Conservation (phyloP, 1,140 invertebrate genomes). For the Drosophila bipectinata region DNA sequence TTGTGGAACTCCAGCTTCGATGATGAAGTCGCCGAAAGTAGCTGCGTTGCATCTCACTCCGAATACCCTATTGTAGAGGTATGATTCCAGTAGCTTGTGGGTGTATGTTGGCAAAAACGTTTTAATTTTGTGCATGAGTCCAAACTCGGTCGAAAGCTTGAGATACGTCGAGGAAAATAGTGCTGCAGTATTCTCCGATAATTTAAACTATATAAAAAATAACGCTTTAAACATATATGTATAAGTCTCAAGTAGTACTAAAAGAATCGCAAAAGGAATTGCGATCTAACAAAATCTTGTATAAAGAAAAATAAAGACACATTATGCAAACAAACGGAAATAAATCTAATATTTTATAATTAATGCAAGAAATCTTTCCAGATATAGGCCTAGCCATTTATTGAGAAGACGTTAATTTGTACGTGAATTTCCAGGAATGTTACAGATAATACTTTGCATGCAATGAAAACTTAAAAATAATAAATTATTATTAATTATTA, state of each 20-base stretch:
- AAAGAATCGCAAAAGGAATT: background rate
- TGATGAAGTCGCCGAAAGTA: too few species aligned
- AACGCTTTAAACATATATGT: background rate
- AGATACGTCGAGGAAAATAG: too few species aligned
- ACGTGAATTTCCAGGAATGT: constrained; percentile 11
- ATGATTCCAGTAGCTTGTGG: too few species aligned
- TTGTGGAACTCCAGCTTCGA: too few species aligned
- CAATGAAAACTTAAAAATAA: constrained; percentile 14
- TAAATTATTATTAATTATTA: background rate
- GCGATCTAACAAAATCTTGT: background rate
- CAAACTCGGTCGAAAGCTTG: too few species aligned
- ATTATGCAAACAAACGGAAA: constrained; percentile 7
- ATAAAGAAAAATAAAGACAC: constrained; percentile 7
- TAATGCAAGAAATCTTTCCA: constrained; percentile 11
- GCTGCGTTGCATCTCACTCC: too few species aligned
- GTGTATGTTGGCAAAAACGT: too few species aligned
- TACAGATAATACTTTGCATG: constrained; percentile 17
- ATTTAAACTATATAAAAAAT: constrained; percentile 8
- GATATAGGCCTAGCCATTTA: constrained; percentile 9
- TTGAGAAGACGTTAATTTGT: constrained; percentile 7
- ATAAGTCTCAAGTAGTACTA: background rate
- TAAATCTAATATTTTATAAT: background rate
- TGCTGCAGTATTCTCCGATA: background rate
- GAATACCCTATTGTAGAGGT: too few species aligned
- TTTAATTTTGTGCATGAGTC: too few species aligned